Evolutionary conservation across 2,113 vertebrate species (phyloP).

Genomic region (Proterorhinus semilunaris): DNA sequence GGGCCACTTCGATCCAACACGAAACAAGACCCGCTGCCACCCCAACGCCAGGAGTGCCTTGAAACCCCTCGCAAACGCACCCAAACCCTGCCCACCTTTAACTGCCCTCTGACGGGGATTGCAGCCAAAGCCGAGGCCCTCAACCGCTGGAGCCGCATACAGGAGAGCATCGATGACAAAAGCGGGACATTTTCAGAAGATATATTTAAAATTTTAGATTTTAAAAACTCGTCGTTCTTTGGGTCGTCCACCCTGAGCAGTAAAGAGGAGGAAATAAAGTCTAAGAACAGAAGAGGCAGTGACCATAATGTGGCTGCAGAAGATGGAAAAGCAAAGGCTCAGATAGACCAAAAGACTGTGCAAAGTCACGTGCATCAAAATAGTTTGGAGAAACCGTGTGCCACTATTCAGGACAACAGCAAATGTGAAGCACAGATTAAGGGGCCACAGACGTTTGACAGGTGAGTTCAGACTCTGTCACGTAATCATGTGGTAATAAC

Average conservation of each 20-base stretch:
- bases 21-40: constrained; percentile 5
- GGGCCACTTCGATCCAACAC: constrained; percentile 28
- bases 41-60: constrained; percentile 61
- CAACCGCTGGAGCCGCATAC: constrained; percentile 70
- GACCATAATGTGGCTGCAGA: constrained; percentile 34
- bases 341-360: constrained; percentile 3
- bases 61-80: constrained; percentile 86
- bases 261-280: constrained; percentile 46
- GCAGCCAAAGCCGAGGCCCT: constrained; percentile 49
- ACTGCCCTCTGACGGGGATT: constrained; percentile 53
- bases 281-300: constrained; percentile 35
- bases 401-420: constrained; percentile 30
- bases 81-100: constrained; percentile 87
- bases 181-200: constrained; percentile 85
- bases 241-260: constrained; percentile 16
- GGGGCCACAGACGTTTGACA: constrained; percentile 34
- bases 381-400: constrained; percentile 20
- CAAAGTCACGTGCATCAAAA: neutral
- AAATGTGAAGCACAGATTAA: constrained; percentile 28
- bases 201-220: constrained; percentile 80
- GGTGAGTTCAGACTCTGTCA: constrained; percentile 46
- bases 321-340: constrained; percentile 9
- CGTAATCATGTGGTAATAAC: too few relatives aligned
- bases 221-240: constrained; percentile 58
- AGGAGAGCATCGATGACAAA: constrained; percentile 72